phyloP scores from a whole-genome alignment of 2,797 vertebrate species.

The Malurus leucopterus region DNA sequence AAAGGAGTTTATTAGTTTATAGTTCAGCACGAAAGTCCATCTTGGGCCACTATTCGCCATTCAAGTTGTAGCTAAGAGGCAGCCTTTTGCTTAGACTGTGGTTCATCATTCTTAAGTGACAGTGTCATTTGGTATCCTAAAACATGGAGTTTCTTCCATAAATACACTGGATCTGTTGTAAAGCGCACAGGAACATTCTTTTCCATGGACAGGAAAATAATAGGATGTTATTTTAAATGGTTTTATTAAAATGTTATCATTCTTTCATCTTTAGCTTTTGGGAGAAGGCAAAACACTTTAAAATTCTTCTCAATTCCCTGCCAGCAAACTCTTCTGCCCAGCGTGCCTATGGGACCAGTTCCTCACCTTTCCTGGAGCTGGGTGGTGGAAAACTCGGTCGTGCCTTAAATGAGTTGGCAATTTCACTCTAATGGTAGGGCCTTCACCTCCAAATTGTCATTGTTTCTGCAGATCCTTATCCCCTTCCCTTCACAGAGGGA shows the following conservation, averaged over 20 bases:
- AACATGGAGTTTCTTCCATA: not conserved
- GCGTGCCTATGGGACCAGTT: not conserved
- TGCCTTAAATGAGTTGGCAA: not conserved
- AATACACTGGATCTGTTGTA: not conserved
- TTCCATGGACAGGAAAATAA: not conserved
- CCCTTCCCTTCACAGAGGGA: not conserved
- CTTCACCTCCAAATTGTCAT: not conserved
- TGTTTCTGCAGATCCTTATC: not conserved
- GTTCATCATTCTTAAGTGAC: not conserved
- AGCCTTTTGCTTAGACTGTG: not conserved
- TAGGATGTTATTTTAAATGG: not conserved
- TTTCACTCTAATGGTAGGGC: not conserved
- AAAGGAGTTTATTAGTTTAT: not conserved
- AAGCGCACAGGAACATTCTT: not conserved
- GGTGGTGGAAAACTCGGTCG: not conserved
- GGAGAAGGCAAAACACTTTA: not conserved
- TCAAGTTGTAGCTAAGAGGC: not conserved
- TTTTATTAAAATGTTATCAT: not conserved
- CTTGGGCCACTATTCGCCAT: not conserved
- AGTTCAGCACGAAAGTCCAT: not conserved
- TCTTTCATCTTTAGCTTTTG: not conserved
- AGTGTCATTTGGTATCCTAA: not conserved
- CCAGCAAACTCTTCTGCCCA: not conserved
- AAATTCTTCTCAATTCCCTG: not conserved
- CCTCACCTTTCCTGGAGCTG: not conserved